Evolutionary conservation across 2,888 invertebrate genomes (phyloP).

Genomic region (Drosophila neutralis): DNA sequence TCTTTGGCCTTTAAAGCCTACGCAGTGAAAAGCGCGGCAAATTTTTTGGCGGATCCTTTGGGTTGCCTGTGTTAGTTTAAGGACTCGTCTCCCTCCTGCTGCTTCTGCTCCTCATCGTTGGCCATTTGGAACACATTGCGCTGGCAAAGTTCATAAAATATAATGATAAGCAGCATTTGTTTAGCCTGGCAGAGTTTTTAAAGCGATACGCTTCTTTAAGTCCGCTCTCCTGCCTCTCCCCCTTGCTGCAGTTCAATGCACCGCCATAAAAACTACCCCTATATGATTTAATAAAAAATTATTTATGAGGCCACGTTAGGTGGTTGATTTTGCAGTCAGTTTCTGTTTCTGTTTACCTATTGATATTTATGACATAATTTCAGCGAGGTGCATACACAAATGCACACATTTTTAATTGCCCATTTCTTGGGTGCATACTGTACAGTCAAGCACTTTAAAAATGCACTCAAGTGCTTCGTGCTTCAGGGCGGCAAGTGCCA

Average conservation of each 20-base stretch:
- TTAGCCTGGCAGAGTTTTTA: conserved; percentile 16
- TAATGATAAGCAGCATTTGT: conserved; percentile 77
- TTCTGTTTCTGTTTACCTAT: conserved; percentile 39
- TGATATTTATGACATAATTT: conserved; percentile 54
- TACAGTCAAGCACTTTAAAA: conserved; percentile 41
- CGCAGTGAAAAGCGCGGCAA: conserved; percentile 57
- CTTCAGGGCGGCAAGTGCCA: conserved; percentile 12
- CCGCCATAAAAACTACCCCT: conserved; percentile 1
- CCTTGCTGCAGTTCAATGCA: conserved; percentile 49
- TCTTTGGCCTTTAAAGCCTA: conserved; percentile 58
- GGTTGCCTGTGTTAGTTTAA: conserved; percentile 20
- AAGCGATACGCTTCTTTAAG: conserved; percentile 16
- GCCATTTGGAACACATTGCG: conserved; percentile 65
- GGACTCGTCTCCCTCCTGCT: not conserved
- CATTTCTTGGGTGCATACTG: conserved; percentile 17
- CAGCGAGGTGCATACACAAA: conserved; percentile 4
- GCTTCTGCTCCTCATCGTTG: not conserved
- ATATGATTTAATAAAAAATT: conserved; percentile 16
- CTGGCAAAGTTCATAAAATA: conserved; percentile 67
- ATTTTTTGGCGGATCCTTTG: conserved; percentile 42
- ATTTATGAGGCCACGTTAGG: conserved; percentile 1
- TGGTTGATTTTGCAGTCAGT: conserved; percentile 26
- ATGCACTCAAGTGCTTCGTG: conserved; percentile 52
- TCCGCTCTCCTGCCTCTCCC: not conserved
- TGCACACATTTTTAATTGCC: conserved; percentile 56